Percentiles rank a stretch among this genome's conserved stretches.
Conservation (phyloP, 2,888 invertebrate species). For the Andrena bucephala region DNA sequence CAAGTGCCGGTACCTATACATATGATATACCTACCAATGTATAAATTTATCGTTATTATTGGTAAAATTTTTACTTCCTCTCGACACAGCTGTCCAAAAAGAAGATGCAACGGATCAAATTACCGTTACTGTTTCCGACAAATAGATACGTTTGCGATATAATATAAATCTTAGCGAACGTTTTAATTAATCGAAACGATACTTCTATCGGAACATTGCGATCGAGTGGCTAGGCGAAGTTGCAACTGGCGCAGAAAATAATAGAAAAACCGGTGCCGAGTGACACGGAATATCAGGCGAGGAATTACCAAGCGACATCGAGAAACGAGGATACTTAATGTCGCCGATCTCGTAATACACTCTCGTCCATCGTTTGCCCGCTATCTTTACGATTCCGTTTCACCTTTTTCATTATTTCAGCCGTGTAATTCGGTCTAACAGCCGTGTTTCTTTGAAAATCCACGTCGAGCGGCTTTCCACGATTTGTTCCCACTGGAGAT, state of each 20-base stretch:
- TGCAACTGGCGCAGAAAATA: constrained; percentile 2
- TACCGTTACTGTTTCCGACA: neutral
- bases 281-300: constrained; percentile 41
- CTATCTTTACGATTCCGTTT: constrained; percentile 42
- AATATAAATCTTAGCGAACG: neutral
- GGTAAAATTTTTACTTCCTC: too few relatives aligned
- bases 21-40: too few relatives aligned
- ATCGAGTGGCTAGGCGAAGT: constrained; percentile 8
- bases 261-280: constrained; percentile 3
- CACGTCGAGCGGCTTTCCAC: neutral
- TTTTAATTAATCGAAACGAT: constrained; percentile 19
- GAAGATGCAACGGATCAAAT: neutral
- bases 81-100: too few relatives aligned
- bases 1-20: too few relatives aligned
- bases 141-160: neutral
- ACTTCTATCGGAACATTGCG: neutral
- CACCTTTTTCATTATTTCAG: constrained; percentile 31
- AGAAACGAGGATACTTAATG: constrained; percentile 50
- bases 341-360: constrained; percentile 38
- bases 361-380: constrained; percentile 25
- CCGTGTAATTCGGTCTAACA: constrained; percentile 50
- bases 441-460: constrained; percentile 13
- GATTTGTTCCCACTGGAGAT: neutral
- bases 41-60: too few relatives aligned
- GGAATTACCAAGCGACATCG: constrained; percentile 32